Evolutionary conservation across 2,113 vertebrate species (phyloP).

Genomic region (Archilochus colubris): DNA sequence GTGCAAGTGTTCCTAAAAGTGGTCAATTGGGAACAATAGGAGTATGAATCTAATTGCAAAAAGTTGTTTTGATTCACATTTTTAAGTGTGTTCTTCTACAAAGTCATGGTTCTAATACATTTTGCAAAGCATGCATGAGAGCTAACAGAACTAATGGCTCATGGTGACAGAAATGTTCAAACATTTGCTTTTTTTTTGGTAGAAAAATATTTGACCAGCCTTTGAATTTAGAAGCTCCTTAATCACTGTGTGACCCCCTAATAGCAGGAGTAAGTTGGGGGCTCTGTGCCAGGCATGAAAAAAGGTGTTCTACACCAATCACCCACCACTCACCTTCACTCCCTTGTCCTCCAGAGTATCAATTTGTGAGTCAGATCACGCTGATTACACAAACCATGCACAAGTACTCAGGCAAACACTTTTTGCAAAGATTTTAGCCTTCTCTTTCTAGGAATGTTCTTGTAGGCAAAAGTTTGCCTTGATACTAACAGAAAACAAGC

Average conservation of each 20-base stretch:
- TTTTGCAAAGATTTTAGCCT: background rate
- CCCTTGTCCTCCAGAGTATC: background rate
- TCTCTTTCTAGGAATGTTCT: background rate
- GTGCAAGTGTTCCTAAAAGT: background rate
- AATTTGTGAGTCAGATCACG: background rate
- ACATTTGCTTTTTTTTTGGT: background rate
- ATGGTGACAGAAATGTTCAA: background rate
- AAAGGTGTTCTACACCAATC: background rate
- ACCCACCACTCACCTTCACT: background rate
- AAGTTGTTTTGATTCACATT: background rate
- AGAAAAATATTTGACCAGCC: background rate
- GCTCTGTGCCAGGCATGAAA: background rate
- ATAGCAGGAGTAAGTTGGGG: background rate
- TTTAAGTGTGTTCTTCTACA: background rate
- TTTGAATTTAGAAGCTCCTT: background rate
- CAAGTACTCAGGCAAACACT: background rate
- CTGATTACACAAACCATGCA: background rate
- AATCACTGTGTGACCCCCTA: background rate
- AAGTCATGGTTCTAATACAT: background rate
- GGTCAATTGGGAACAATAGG: background rate
- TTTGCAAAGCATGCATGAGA: background rate
- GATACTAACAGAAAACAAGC: background rate
- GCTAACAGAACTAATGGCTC: background rate
- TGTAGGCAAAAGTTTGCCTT: background rate
- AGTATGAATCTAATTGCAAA: background rate